A percentile compares a stretch with the other conserved stretches of the same genome.
These are phyloP conservation scores for Eupithecia subfuscata DNA, from an alignment of 2,888 invertebrate genomes.

Conservation along the genomic window DNA sequence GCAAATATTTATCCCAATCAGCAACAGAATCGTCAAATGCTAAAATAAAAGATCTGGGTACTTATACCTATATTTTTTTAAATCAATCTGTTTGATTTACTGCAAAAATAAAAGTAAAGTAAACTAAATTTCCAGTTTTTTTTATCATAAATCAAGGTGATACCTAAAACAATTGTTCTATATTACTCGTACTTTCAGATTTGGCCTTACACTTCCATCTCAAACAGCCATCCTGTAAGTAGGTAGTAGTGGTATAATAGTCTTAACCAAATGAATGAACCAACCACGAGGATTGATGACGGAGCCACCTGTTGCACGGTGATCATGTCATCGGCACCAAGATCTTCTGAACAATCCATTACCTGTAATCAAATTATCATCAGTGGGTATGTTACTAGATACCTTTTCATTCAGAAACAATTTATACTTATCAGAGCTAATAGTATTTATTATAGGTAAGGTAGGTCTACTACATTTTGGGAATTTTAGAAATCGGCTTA, in stretches of 20 bases:
- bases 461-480: not conserved
- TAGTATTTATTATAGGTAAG: not conserved
- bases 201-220: not conserved
- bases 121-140: no score
- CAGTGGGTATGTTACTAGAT: no score
- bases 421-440: not conserved
- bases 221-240: no score
- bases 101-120: no score
- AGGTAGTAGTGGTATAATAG: no score
- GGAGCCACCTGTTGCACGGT: constrained; percentile 18
- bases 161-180: not conserved
- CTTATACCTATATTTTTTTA: no score
- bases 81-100: no score
- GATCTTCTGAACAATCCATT: constrained; percentile 27
- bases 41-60: no score
- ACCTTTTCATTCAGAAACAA: no score
- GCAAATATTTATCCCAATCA: no score
- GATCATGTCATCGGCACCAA: constrained; percentile 25
- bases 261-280: not conserved
- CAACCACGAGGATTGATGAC: constrained; percentile 26
- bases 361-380: constrained; percentile 7
- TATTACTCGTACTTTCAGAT: not conserved
- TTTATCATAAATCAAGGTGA: no score
- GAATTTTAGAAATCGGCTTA: not conserved
- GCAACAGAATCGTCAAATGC: no score